These are phyloP conservation scores for Rhinoptilus africanus DNA, from an alignment of 2,113 vertebrate species.

Conservation along the genomic window DNA sequence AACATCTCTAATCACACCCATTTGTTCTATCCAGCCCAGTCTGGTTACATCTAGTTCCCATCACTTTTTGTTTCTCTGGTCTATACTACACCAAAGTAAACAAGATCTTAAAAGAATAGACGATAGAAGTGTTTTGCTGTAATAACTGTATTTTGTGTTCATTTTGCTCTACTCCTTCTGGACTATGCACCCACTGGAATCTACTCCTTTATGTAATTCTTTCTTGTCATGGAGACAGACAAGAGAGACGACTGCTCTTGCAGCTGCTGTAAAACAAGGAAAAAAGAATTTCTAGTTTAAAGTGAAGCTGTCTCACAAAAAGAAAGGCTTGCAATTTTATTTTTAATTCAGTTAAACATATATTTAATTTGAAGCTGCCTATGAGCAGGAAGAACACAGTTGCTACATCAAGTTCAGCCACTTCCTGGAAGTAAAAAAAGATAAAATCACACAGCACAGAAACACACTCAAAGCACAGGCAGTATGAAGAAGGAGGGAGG, in stretches of 20 bases:
- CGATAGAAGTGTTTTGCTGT: not conserved
- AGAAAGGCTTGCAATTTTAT: not conserved
- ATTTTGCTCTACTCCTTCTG: not conserved
- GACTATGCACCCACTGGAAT: not conserved
- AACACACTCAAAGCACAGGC: not conserved
- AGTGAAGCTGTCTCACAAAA: not conserved
- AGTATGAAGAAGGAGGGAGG: not conserved
- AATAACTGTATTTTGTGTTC: not conserved
- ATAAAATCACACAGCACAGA: not conserved
- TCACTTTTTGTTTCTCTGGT: not conserved
- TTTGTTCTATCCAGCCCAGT: not conserved
- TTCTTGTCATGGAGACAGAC: not conserved
- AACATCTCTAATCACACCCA: not conserved
- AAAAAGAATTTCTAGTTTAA: not conserved
- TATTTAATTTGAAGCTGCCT: not conserved
- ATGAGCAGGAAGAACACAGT: not conserved
- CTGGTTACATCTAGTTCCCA: not conserved
- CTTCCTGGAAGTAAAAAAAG: not conserved
- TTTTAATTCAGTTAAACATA: not conserved
- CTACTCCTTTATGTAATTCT: not conserved
- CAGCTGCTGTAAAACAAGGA: not conserved
- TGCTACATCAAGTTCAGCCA: not conserved
- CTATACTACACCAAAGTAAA: not conserved
- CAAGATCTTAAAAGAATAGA: not conserved
- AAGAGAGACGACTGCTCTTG: not conserved